Percentiles rank a stretch among this genome's conserved stretches.
Evolutionary conservation across 2,797 vertebrate genomes (phyloP).

Genomic region (Muscicapa striata): DNA sequence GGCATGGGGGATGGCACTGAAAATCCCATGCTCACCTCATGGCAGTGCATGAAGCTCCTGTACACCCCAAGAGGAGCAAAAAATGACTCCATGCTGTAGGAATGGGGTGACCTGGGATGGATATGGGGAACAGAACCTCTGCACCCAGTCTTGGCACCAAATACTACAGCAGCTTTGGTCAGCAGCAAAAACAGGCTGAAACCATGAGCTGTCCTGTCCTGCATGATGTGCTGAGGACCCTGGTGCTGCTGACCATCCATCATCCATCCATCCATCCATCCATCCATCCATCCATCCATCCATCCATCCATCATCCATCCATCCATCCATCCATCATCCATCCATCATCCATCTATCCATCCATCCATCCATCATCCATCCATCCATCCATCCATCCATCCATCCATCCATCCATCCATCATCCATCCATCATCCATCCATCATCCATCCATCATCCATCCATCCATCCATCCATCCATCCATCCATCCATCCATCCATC

Average conservation of each 20-base stretch:
- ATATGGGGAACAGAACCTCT: background rate
- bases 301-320: background rate
- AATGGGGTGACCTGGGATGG: background rate
- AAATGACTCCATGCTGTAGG: background rate
- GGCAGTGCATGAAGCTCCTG: rapidly evolving
- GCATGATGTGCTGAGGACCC: rapidly evolving
- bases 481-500: too few species aligned
- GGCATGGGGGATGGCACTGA: background rate
- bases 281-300: background rate
- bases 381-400: background rate
- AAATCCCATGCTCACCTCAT: background rate
- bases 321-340: background rate
- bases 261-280: background rate
- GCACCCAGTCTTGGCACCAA: background rate
- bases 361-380: too few species aligned
- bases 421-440: too few species aligned
- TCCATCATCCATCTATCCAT: background rate
- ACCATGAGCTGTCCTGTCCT: background rate
- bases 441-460: too few species aligned
- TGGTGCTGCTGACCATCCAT: rapidly evolving
- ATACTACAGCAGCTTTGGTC: background rate
- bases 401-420: background rate
- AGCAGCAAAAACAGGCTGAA: background rate
- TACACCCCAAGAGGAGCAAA: background rate
- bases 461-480: too few species aligned